phyloP scores from a whole-genome alignment of 1,140 invertebrate genomes.

The Calliphora vicina region DNA sequence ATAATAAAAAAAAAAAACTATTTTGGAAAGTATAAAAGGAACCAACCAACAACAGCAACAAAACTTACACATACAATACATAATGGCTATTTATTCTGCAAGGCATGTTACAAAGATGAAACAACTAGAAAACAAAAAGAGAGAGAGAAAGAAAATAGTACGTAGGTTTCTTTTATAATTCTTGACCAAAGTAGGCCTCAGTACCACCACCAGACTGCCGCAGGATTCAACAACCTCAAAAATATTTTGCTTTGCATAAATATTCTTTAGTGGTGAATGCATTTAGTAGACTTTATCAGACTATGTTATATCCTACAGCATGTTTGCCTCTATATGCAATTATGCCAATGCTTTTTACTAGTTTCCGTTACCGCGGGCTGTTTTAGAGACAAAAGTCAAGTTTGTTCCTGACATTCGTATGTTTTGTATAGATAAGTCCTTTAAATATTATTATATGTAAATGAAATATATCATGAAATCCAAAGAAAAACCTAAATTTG shows the following conservation, averaged over 20 bases:
- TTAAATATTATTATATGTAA: no score
- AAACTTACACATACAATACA: background rate
- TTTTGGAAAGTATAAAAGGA: background rate
- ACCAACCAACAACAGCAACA: background rate
- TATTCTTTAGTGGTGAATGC: background rate
- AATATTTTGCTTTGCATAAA: background rate
- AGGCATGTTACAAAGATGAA: background rate
- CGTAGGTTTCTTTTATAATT: background rate
- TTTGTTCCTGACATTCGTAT: no score
- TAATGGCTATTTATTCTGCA: slow-evolving; percentile 11
- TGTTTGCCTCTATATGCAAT: no score
- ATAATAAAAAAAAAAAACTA: background rate
- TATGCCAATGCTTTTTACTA: no score
- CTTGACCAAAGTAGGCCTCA: background rate
- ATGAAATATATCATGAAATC: no score
- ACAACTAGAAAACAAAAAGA: background rate
- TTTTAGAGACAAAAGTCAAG: no score
- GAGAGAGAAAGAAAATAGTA: background rate
- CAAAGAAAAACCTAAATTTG: no score
- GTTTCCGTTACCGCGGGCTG: no score
- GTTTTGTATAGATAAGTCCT: no score
- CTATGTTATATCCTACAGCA: no score
- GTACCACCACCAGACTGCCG: no score
- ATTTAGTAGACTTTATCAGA: background rate
- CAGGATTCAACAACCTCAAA: no score